phyloP scores from a whole-genome alignment of 1,140 invertebrate species.

The Coenobita brevimanus region DNA sequence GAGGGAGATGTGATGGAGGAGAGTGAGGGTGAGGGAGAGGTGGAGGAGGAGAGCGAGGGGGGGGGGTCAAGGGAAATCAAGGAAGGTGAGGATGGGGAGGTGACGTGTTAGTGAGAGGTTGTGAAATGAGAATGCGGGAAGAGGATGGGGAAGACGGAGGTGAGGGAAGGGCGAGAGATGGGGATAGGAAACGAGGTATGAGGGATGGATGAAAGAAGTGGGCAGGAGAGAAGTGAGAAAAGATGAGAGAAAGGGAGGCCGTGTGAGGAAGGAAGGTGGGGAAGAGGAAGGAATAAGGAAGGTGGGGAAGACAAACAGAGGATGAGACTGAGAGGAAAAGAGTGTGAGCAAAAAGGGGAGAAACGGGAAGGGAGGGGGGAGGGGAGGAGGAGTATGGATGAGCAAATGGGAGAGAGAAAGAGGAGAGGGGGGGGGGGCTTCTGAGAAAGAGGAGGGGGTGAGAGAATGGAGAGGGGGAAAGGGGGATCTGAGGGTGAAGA shows the following conservation, averaged over 20 bases:
- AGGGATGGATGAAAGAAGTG: background rate
- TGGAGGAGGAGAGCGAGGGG: background rate
- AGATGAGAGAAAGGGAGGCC: background rate
- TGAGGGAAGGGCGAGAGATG: background rate
- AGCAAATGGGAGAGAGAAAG: background rate
- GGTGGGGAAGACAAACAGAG: background rate
- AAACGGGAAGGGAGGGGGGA: background rate
- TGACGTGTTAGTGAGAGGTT: no score
- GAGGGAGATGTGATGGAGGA: background rate
- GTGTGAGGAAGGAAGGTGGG: background rate
- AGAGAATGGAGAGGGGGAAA: slow-evolving; percentile 1
- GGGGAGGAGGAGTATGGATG: background rate
- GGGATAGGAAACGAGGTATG: background rate
- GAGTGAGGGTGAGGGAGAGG: background rate
- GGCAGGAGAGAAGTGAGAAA: background rate
- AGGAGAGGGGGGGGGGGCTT: background rate
- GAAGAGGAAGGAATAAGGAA: background rate
- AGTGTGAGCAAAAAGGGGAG: background rate
- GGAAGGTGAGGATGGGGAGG: background rate
- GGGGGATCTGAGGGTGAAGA: no score
- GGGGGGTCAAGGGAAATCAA: background rate
- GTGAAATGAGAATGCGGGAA: no score
- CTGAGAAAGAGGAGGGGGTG: background rate
- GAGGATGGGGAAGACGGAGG: background rate
- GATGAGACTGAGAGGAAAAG: background rate